Base-by-base conservation (phyloP, 2,888 invertebrate species). In the Nomada hirtipes region DNA sequence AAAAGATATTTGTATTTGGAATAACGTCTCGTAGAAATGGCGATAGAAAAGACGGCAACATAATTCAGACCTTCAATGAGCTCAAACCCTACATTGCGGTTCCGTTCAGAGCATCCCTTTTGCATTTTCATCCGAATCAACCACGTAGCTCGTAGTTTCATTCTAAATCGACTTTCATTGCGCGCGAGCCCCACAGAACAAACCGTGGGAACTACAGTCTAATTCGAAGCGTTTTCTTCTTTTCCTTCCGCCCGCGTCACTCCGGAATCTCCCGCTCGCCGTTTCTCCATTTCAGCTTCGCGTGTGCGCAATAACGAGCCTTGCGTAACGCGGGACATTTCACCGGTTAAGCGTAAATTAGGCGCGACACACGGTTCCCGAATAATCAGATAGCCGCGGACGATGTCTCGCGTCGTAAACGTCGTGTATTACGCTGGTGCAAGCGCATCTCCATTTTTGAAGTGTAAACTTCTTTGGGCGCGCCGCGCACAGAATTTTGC, bases 191-290 rank as follows among this genome's bases (percentile, higher is more conserved):
- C 36, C 10, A 15, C 60, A 36, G 74, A 63, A 36, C 47, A 57
- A 82, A 69, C 44, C 86, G 87, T 87, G 87, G 82, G 87, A 87
- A 83, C 81, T 60, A 23, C 63, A 63, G 75, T 76, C 52, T 65
- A 55, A 60, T 81, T 85, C 74, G 55, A 23, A 29, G 60, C 53
- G 53, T 79, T 81, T 84, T 68, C 47, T 70, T 71, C 76, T 72
- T 72, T 47, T 55, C 36, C 20, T 50, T 47, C n/a, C 63, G 55
- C 36, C 2, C 44, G 3, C 23, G 53, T 10, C 18, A 44, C 20
- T 47, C 52, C 20, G 52, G 26, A 36, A 36, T n/a, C 50, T 55
- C 4, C 13, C 47, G 29, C 55, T 81, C 75, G 60, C 71, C 23
- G 80, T 79, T 83, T 80, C 76, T 59, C 78, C 72, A 47, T 76